Evolutionary conservation across 2,888 invertebrate genomes (phyloP), one percentile per base, ranked within the genome.

Genomic region (Orthonychiurus folsomi): DNA sequence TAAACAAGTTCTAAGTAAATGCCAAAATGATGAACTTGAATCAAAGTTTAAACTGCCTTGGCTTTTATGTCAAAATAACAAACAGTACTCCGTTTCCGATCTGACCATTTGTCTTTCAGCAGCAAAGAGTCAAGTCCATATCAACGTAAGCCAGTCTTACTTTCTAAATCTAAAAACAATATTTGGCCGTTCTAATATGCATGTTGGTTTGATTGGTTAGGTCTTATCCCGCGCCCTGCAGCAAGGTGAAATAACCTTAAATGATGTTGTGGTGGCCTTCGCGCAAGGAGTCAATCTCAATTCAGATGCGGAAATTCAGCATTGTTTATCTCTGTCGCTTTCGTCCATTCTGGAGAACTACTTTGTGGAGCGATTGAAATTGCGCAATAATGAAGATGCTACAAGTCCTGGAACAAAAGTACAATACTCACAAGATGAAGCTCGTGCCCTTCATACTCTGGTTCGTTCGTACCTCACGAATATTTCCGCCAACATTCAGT

Each of bases 401-500:
- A n/a, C n/a, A n/a, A 37, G 37, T 37, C 5, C 5, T 37, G 15
- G 3, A 9, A 15, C 25, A 3, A 27, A 9, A 21, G 21, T 27
- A 2, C 5, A 2, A 20, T 66, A 67, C 28, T 47, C 64, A 2
- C 68, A 67, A 21, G 70, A 71, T 27, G 70, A 72, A 20, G 57
- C 66, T 24, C 63, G 69, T 28, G 70, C 68, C 1, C 63, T 69
- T 37, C 67, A 66, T 56, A 71, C 75, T 37, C 68, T 77, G 28
- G 75, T 76, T 65, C 67, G 76, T 25, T 76, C 76, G 20, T 76
- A 76, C 62, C 69, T 77, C 26, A 63, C 69, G 9, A 63, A 69
- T 50, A 67, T 71, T 60, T 52, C 52, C 5, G n/a, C 3, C 9
- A 12, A 5, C 9, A 52, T 52, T 12, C n/a, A 9, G 5, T 52